A percentile compares a stretch with the other conserved stretches of the same genome.
These are phyloP conservation scores for Macroglossus sobrinus DNA, from an alignment of 2,113 vertebrate species.

Conservation along the genomic window DNA sequence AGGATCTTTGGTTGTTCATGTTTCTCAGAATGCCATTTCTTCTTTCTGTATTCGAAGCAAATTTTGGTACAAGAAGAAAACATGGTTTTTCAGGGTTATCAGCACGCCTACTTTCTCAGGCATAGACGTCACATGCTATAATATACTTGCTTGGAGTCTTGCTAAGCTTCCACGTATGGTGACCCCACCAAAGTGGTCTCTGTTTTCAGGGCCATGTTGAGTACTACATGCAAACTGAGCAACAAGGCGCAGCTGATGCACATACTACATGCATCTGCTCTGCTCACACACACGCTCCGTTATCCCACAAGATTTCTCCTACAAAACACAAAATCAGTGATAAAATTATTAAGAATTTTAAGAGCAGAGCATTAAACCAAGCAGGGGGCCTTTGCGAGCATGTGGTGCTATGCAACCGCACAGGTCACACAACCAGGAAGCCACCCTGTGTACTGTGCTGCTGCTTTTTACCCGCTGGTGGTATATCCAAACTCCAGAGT, in stretches of 20 bases:
- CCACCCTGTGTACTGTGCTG: neutral
- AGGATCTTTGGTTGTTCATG: neutral
- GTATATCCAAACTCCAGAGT: neutral
- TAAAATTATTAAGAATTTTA: neutral
- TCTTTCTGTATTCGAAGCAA: neutral
- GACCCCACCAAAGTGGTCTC: neutral
- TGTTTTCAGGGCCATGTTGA: neutral
- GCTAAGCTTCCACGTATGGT: accelerated
- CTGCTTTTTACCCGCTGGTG: neutral
- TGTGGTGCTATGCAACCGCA: neutral
- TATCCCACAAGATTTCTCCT: neutral
- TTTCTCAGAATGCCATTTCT: neutral
- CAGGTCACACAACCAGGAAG: neutral
- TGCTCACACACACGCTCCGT: neutral
- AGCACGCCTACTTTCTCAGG: neutral
- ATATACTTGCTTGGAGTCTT: neutral
- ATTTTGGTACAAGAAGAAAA: neutral
- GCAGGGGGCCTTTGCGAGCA: neutral
- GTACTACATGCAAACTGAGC: neutral
- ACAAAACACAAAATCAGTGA: neutral
- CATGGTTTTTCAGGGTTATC: neutral
- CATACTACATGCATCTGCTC: neutral
- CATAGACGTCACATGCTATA: neutral
- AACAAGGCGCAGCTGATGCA: neutral
- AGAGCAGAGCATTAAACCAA: neutral